Evolutionary conservation across 2,888 invertebrate genomes (phyloP), one percentile per base, ranked within the genome.

Genomic region (Anorthoa munda): DNA sequence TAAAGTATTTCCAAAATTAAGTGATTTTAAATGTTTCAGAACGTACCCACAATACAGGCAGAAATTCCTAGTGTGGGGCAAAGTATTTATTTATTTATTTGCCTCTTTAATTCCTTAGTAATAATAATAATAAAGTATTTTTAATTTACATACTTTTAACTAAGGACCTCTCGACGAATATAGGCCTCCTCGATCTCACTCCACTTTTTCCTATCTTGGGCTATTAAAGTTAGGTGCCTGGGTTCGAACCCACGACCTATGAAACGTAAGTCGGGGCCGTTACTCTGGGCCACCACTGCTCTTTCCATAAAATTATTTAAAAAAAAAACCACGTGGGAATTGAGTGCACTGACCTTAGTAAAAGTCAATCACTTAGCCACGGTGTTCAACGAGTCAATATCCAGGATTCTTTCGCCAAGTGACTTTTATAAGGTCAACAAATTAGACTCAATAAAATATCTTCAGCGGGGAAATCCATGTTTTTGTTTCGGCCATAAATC

Each of bases 401-500:
- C 31, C 21, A 21, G 17, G 9, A 58, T 66, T 77, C 18, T 77
- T 11, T 55, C 12, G 9, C 13, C 4, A 11, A 59, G 15, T 13
- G 2, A 26, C 2, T 26, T 76, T 18, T 66, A 77, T 13, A n/a
- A 7, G 48, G 50, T 18, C 50, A 60, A 26, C 51, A 68, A 69
- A 77, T 75, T 31, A 61, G 26, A n/a, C 13, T 21, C 26, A 45
- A 61, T 69, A n/a, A 45, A 69, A 77, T 45, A 55, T 15, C 21
- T 26, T 45, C 21, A 55, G 2, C 26, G 7, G 67, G 50, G 18
- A 61, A 77, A 18, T 55, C 69, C 53, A 48, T 55, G 55, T 69
- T 70, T 53, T 70, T 61, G 61, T 75, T 78, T 21, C 13, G 9
- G 45, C 1, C 11, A 18, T 56, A 61, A 75, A 77, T 75, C 26